Conservation (phyloP, 2,888 invertebrate genomes). For the Nowickia ferox region DNA sequence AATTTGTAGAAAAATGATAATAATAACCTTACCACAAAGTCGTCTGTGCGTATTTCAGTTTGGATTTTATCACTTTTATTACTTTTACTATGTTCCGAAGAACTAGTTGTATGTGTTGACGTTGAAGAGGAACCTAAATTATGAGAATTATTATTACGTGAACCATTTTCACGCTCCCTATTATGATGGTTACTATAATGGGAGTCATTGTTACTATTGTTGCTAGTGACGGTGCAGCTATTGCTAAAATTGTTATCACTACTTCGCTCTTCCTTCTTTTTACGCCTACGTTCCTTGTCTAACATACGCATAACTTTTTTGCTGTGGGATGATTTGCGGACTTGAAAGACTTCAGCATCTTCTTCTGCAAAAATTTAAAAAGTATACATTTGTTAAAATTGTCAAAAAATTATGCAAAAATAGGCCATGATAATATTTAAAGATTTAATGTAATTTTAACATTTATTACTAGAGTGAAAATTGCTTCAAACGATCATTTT, state of each 20-base stretch:
- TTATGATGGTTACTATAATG: slow-evolving; percentile 54
- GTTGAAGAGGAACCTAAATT: slow-evolving; percentile 74
- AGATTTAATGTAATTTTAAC: no score
- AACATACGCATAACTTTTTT: slow-evolving; percentile 93
- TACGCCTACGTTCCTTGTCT: slow-evolving; percentile 88
- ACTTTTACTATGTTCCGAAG: slow-evolving; percentile 80
- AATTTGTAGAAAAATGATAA: slow-evolving; percentile 79
- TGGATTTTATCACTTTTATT: slow-evolving; percentile 85
- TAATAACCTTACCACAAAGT: slow-evolving; percentile 87
- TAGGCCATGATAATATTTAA: no score
- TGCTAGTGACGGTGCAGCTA: slow-evolving; percentile 50
- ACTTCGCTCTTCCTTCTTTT: slow-evolving; percentile 78
- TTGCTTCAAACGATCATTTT: no score
- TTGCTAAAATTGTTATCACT: slow-evolving; percentile 60
- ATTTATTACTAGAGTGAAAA: no score
- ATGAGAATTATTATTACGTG: slow-evolving; percentile 74
- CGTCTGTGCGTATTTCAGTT: slow-evolving; percentile 88
- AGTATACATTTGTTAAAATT: not conserved
- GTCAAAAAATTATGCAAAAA: not conserved
- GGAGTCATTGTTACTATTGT: slow-evolving; percentile 21
- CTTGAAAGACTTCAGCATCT: slow-evolving; percentile 95
- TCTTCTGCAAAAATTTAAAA: slow-evolving; percentile 84
- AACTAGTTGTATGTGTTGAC: slow-evolving; percentile 72
- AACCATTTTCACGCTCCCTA: slow-evolving; percentile 73
- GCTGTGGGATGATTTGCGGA: slow-evolving; percentile 97